These are phyloP conservation scores for Mamestra brassicae DNA, from an alignment of 2,888 invertebrate genomes.

Conservation along the genomic window DNA sequence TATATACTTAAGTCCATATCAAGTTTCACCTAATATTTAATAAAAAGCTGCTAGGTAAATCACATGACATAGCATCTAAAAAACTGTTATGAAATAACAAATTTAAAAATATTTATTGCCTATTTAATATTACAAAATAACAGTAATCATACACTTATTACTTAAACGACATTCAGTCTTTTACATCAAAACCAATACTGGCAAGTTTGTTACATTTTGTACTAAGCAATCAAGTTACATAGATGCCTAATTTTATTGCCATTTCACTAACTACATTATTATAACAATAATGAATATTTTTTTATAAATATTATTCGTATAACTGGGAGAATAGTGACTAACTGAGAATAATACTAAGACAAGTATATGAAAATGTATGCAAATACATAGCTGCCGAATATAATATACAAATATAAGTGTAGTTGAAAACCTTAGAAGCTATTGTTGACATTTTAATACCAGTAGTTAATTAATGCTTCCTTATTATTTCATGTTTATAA, in stretches of 20 bases:
- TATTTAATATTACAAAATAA: constrained; percentile 83
- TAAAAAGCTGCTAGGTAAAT: constrained; percentile 74
- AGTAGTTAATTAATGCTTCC: not conserved
- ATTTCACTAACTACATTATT: constrained; percentile 83
- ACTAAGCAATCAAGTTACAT: constrained; percentile 86
- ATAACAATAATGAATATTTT: constrained; percentile 7
- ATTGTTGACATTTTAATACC: constrained; percentile 23
- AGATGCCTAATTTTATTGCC: constrained; percentile 78
- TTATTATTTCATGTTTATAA: constrained; percentile 7
- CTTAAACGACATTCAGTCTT: constrained; percentile 90
- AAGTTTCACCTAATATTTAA: constrained; percentile 57
- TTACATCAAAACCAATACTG: constrained; percentile 90
- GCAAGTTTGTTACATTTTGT: constrained; percentile 91
- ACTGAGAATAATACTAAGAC: constrained; percentile 44
- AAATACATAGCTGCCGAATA: constrained; percentile 46
- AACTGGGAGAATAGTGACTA: constrained; percentile 60
- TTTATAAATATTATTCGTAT: constrained; percentile 42
- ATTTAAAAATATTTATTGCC: constrained; percentile 73
- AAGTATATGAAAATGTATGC: constrained; percentile 29
- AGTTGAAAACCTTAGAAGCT: constrained; percentile 20
- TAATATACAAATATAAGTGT: constrained; percentile 2
- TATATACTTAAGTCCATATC: constrained; percentile 50
- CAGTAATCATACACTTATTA: constrained; percentile 79
- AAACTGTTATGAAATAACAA: constrained; percentile 66
- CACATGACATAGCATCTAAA: constrained; percentile 69